phyloP scores from a whole-genome alignment of 1,140 invertebrate genomes.

The Campodea augens region DNA sequence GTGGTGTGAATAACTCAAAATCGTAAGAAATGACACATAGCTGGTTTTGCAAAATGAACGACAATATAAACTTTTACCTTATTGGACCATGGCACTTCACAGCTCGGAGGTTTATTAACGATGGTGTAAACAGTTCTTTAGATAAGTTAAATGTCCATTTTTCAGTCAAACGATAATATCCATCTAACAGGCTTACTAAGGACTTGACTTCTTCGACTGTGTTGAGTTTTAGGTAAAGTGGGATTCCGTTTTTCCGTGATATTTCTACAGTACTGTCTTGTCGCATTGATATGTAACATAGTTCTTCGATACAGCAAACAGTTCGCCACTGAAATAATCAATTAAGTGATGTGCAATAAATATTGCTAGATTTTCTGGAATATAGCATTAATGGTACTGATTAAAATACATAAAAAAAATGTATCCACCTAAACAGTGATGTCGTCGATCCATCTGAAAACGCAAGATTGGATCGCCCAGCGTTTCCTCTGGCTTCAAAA shows the following conservation, averaged over 20 bases:
- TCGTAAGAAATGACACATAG: no score
- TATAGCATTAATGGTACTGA: constrained; percentile 3
- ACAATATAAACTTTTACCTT: constrained; percentile 33
- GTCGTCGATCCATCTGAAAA: no score
- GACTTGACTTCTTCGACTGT: constrained; percentile 39
- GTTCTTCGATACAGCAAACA: constrained; percentile 58
- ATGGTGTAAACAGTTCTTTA: constrained; percentile 53
- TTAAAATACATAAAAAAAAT: constrained; percentile 12
- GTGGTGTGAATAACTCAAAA: no score
- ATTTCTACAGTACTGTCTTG: constrained; percentile 53
- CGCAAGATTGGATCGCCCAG: no score
- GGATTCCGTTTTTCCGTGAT: constrained; percentile 53
- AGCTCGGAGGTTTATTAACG: constrained; percentile 43
- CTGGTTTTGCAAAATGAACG: no score
- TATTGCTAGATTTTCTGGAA: constrained; percentile 4
- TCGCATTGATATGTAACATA: constrained; percentile 54
- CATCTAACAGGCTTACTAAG: constrained; percentile 64
- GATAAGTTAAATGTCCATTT: constrained; percentile 84
- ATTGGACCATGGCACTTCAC: constrained; percentile 76
- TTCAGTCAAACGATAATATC: constrained; percentile 66
- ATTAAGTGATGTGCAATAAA: no score
- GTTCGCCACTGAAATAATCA: constrained; percentile 39
- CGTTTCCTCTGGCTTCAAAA: no score
- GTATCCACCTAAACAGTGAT: constrained; percentile 1
- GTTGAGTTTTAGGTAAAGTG: constrained; percentile 48